Conservation (phyloP, 2,888 invertebrate genomes). For the Proisotoma minuta region DNA sequence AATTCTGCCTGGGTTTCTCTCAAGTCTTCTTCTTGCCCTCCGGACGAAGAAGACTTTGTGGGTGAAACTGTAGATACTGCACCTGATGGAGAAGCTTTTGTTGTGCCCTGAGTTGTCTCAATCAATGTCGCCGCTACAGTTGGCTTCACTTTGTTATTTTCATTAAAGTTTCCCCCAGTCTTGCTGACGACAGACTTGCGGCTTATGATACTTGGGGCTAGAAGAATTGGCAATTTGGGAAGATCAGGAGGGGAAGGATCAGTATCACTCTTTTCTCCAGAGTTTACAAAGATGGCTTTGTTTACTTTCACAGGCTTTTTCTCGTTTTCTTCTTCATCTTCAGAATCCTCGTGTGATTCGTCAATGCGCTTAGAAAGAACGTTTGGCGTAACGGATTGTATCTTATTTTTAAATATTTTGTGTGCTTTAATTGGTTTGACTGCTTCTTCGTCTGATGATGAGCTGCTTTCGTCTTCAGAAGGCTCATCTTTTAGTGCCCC, state of each 20-base stretch:
- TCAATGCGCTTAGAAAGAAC: constrained; percentile 12
- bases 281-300: constrained; percentile 37
- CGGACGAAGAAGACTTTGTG: constrained; percentile 13
- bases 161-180: constrained; percentile 9
- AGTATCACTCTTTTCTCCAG: constrained; percentile 31
- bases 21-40: constrained; percentile 27
- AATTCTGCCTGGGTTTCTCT: constrained; percentile 36
- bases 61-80: constrained; percentile 15
- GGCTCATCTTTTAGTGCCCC: constrained; percentile 20
- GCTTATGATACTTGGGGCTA: constrained; percentile 30
- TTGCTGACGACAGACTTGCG: constrained; percentile 33
- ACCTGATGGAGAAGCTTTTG: constrained; percentile 14
- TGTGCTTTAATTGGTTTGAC: background rate
- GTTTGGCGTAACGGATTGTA: background rate
- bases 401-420: background rate
- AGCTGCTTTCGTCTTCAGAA: constrained; percentile 20
- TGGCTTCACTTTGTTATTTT: constrained; percentile 13
- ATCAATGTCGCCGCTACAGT: constrained; percentile 23
- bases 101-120: constrained; percentile 21
- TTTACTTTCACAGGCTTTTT: constrained; percentile 30
- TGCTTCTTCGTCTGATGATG: no score
- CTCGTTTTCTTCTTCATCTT: constrained; percentile 24
- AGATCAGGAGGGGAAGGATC: constrained; percentile 5
- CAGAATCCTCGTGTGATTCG: constrained; percentile 13
- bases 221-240: constrained; percentile 22